Percentiles rank a stretch among this genome's conserved stretches.
phyloP scores from a whole-genome alignment of 2,113 vertebrate species.

The Tympanuchus pallidicinctus region DNA sequence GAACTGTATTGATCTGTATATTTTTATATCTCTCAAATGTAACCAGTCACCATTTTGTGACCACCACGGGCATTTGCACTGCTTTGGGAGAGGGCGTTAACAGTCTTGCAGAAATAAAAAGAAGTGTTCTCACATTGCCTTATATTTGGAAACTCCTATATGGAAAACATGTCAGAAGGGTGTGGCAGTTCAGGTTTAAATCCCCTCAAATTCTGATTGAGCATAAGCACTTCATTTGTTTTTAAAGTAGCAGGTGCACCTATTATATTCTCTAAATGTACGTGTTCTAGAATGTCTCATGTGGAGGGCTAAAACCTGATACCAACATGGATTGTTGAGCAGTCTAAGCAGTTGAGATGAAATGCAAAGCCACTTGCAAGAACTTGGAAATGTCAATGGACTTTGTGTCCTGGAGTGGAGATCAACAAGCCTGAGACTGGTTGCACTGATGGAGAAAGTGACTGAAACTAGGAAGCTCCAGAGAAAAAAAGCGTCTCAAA shows the following conservation, averaged over 20 bases:
- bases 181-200: neutral
- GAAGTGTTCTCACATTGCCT: neutral
- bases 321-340: neutral
- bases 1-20: neutral
- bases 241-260: neutral
- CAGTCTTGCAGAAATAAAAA: neutral
- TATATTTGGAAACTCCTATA: neutral
- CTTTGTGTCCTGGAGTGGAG: neutral
- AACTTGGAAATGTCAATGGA: neutral
- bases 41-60: neutral
- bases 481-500: neutral
- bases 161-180: neutral
- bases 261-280: neutral
- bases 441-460: neutral
- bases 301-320: neutral
- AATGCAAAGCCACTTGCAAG: neutral
- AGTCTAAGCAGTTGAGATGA: neutral
- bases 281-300: neutral
- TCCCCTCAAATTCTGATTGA: neutral
- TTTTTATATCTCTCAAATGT: neutral
- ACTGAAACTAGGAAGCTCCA: neutral
- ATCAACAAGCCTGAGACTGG: neutral
- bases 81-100: neutral
- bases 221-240: neutral
- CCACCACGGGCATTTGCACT: neutral